Conservation (phyloP, 2,113 vertebrate species). For the Climacteris rufus region DNA sequence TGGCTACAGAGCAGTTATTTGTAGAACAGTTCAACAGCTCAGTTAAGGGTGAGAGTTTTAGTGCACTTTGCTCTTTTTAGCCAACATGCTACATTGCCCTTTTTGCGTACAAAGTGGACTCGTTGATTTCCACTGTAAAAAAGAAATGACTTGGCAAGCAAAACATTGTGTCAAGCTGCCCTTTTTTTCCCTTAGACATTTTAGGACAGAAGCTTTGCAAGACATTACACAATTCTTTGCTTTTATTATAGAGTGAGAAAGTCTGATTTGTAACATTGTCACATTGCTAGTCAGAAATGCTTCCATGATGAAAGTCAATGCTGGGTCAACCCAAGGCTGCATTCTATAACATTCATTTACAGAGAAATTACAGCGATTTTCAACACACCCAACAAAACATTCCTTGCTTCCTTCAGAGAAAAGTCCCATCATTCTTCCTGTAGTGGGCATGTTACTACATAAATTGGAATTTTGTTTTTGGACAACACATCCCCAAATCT, state of each 20-base stretch:
- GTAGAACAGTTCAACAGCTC: constrained; percentile 54
- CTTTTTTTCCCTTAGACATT: constrained; percentile 34
- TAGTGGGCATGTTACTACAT: constrained; percentile 54
- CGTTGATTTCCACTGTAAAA: constrained; percentile 33
- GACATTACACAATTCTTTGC: constrained; percentile 68
- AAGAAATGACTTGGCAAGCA: constrained; percentile 55
- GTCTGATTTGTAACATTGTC: constrained; percentile 74
- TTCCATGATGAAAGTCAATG: constrained; percentile 67
- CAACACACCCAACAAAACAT: constrained; percentile 48
- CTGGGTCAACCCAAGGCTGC: constrained; percentile 66
- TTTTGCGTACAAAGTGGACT: neutral
- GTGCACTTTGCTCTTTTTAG: constrained; percentile 60
- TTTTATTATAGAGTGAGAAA: constrained; percentile 75
- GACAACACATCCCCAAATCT: constrained; percentile 63
- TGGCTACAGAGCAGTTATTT: constrained; percentile 41
- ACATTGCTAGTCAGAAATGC: constrained; percentile 74
- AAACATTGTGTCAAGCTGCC: constrained; percentile 54
- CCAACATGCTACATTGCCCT: constrained; percentile 57
- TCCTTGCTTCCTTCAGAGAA: constrained; percentile 54
- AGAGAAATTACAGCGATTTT: constrained; percentile 66
- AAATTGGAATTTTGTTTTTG: constrained; percentile 48
- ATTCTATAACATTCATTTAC: constrained; percentile 70
- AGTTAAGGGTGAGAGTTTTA: constrained; percentile 46
- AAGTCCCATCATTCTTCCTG: constrained; percentile 56
- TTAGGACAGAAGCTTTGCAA: constrained; percentile 75